Conservation (phyloP, 2,113 vertebrate genomes). For the Cepphus grylle region DNA sequence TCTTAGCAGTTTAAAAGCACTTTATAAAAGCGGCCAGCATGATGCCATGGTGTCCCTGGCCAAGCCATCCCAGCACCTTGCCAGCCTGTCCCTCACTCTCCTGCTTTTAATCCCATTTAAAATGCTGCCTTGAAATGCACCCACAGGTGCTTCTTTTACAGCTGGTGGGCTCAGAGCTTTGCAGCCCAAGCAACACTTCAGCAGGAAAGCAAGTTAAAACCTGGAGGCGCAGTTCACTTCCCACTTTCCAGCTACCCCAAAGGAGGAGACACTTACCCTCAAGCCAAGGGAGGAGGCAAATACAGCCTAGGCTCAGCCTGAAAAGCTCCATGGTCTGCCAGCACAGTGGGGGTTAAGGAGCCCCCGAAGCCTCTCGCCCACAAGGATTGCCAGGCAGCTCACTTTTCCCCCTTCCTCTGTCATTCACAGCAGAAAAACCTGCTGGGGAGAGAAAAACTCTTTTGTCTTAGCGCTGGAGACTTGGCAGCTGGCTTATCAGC, state of each 20-base stretch:
- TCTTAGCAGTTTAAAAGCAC: not conserved
- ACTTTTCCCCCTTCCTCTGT: not conserved
- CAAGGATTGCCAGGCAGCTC: not conserved
- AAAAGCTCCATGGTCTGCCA: slow-evolving; percentile 59
- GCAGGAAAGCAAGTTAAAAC: not conserved
- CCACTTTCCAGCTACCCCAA: not conserved
- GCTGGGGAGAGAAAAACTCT: not conserved
- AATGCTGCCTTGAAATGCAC: not conserved
- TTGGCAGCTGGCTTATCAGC: slow-evolving; percentile 28
- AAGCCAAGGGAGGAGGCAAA: slow-evolving; percentile 53
- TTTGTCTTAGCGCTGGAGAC: not conserved
- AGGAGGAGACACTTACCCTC: slow-evolving; percentile 63
- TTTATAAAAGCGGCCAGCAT: rapidly evolving
- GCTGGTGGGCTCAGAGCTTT: not conserved
- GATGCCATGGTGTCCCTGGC: not conserved
- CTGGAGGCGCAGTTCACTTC: not conserved
- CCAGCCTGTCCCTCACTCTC: not conserved
- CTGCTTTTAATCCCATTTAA: not conserved
- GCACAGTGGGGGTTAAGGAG: not conserved
- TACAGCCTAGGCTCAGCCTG: slow-evolving; percentile 46
- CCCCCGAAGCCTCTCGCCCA: not conserved
- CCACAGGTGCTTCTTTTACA: not conserved
- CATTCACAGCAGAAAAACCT: slow-evolving; percentile 38
- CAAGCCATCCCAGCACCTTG: not conserved
- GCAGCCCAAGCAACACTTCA: not conserved